phyloP scores from a whole-genome alignment of 2,888 invertebrate species.

The Colletes collaris region DNA sequence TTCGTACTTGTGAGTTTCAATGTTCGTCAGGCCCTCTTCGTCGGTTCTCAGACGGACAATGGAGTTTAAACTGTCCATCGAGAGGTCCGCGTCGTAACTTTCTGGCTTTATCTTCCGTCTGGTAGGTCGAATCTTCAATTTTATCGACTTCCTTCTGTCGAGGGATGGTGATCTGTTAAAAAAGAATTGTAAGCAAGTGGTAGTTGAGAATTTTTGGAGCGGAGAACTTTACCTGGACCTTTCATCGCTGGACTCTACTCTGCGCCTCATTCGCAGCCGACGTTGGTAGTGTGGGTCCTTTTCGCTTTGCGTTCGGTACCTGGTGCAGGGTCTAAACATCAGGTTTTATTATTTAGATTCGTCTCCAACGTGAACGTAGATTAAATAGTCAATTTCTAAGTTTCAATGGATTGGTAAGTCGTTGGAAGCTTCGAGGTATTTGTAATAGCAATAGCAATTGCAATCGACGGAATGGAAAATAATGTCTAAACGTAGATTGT shows the following conservation, averaged over 20 bases:
- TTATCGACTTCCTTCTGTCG: constrained; percentile 73
- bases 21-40: constrained; percentile 84
- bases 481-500: no score
- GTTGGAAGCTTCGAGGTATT: no score
- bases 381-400: no score
- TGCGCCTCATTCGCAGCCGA: constrained; percentile 87
- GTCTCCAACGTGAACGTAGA: no score
- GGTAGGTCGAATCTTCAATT: constrained; percentile 68
- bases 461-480: no score
- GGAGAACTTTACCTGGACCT: constrained; percentile 75
- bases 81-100: constrained; percentile 78
- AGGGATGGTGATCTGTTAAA: constrained; percentile 78
- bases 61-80: constrained; percentile 80
- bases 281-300: constrained; percentile 93
- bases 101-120: constrained; percentile 73
- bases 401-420: no score
- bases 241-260: constrained; percentile 83
- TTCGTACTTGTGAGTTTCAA: constrained; percentile 72
- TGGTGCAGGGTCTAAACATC: constrained; percentile 86
- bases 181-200: background rate
- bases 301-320: constrained; percentile 95
- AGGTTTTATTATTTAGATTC: constrained; percentile 1
- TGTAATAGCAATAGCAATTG: no score
- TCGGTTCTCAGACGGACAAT: constrained; percentile 85
- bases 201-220: background rate